These are phyloP conservation scores for Holocentrus rufus DNA, from an alignment of 2,797 vertebrate species.

Conservation along the genomic window DNA sequence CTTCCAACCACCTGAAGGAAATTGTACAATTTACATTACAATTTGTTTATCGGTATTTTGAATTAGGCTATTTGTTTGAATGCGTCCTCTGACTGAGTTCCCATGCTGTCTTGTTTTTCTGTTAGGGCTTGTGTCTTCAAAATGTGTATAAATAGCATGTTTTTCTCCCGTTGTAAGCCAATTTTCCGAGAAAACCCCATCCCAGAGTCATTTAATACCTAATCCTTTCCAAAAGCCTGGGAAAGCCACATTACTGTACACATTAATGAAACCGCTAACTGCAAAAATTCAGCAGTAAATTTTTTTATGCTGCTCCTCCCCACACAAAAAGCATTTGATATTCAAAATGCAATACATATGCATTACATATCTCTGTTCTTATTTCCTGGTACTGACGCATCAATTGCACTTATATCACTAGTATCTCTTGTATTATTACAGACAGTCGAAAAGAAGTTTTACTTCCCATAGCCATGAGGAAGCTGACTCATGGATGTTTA, in stretches of 20 bases:
- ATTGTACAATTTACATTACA: not conserved
- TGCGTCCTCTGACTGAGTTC: not conserved
- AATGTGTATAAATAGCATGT: not conserved
- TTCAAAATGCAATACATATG: too few species aligned
- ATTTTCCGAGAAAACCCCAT: too few species aligned
- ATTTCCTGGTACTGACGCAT: too few species aligned
- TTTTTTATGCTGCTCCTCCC: too few species aligned
- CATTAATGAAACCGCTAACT: not conserved
- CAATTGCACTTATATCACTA: too few species aligned
- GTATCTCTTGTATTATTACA: too few species aligned
- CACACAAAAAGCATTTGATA: too few species aligned
- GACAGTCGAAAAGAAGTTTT: too few species aligned
- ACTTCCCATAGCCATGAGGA: conserved; percentile 63
- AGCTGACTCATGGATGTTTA: conserved; percentile 47
- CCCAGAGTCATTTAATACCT: too few species aligned
- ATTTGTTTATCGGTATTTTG: not conserved
- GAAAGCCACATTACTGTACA: not conserved
- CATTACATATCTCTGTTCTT: too few species aligned
- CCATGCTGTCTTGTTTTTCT: not conserved
- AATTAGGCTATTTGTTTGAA: not conserved
- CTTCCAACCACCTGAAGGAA: not conserved
- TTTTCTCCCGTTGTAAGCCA: not conserved
- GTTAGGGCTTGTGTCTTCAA: not conserved
- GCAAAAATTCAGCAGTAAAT: too few species aligned
- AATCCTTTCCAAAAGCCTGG: not conserved